Percentiles rank a stretch among this genome's conserved stretches.
These are phyloP conservation scores for Herpetotheres cachinnans DNA, from an alignment of 2,113 vertebrate species.

Conservation along the genomic window DNA sequence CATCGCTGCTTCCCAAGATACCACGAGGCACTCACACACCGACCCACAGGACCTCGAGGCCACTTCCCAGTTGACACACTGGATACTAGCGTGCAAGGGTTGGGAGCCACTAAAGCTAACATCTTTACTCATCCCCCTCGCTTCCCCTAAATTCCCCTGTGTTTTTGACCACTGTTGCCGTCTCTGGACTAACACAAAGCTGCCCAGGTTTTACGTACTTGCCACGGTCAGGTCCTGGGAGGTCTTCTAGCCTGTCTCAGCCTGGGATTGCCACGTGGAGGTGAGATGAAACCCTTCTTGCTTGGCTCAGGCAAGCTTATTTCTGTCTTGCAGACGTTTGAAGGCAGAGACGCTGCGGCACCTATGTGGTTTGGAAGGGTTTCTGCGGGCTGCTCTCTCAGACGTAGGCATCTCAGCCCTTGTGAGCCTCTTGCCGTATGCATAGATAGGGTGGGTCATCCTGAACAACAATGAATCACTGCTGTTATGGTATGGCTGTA, in stretches of 20 bases:
- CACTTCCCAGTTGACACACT: not conserved
- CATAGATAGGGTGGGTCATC: not conserved
- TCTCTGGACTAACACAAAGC: not conserved
- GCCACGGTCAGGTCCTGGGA: not conserved
- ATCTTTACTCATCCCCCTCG: rapidly evolving
- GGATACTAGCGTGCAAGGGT: rapidly evolving
- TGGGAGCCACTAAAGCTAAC: not conserved
- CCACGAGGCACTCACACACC: not conserved
- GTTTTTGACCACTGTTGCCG: not conserved
- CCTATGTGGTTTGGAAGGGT: not conserved
- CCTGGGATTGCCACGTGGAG: not conserved
- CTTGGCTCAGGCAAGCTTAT: rapidly evolving
- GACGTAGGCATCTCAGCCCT: not conserved
- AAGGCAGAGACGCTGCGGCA: not conserved
- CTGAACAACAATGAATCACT: not conserved
- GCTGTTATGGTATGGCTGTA: not conserved
- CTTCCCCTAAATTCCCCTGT: not conserved
- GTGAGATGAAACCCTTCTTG: not conserved
- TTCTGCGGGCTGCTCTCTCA: not conserved
- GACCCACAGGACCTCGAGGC: not conserved
- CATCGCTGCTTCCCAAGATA: rapidly evolving
- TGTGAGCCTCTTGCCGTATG: not conserved
- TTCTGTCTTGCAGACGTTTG: not conserved
- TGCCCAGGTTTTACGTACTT: not conserved
- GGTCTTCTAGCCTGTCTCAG: not conserved